phyloP scores from a whole-genome alignment of 2,888 invertebrate genomes.

The Melanophora roralis region DNA sequence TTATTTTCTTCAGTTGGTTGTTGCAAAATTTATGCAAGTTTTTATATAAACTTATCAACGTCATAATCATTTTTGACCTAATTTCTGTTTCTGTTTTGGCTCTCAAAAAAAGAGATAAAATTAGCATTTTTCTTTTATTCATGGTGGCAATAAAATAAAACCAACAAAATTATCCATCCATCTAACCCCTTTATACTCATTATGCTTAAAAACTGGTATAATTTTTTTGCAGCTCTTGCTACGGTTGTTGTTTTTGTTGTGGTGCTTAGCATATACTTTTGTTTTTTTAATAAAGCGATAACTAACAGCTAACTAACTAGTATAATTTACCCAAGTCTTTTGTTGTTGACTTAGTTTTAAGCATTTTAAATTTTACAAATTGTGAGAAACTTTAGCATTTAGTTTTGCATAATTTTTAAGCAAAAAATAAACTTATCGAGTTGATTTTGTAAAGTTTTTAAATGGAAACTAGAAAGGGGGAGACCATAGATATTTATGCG shows the following conservation, averaged over 20 bases:
- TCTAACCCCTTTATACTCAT: constrained; percentile 38
- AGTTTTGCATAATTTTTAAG: not conserved
- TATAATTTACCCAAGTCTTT: constrained; percentile 43
- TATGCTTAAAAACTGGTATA: constrained; percentile 38
- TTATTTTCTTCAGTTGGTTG: constrained; percentile 11
- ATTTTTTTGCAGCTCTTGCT: constrained; percentile 17
- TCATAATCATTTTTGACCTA: constrained; percentile 59
- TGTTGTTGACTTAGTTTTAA: constrained; percentile 24
- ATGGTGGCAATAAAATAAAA: not conserved
- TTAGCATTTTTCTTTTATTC: not conserved
- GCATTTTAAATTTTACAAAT: constrained; percentile 22
- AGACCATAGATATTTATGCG: too few species aligned
- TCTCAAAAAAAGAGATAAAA: too few species aligned
- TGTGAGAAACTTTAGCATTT: not conserved
- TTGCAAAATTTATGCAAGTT: constrained; percentile 50
- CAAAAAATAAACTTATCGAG: constrained; percentile 5
- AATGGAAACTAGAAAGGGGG: not conserved
- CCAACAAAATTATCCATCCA: too few species aligned
- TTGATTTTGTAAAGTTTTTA: not conserved
- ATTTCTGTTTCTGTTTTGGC: not conserved
- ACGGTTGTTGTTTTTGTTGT: constrained; percentile 11
- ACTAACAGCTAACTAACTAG: constrained; percentile 33
- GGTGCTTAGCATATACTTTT: not conserved
- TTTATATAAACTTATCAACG: constrained; percentile 56
- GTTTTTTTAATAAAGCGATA: constrained; percentile 33